Evolutionary conservation across 2,113 vertebrate species (phyloP).

Genomic region (Axis porcinus): DNA sequence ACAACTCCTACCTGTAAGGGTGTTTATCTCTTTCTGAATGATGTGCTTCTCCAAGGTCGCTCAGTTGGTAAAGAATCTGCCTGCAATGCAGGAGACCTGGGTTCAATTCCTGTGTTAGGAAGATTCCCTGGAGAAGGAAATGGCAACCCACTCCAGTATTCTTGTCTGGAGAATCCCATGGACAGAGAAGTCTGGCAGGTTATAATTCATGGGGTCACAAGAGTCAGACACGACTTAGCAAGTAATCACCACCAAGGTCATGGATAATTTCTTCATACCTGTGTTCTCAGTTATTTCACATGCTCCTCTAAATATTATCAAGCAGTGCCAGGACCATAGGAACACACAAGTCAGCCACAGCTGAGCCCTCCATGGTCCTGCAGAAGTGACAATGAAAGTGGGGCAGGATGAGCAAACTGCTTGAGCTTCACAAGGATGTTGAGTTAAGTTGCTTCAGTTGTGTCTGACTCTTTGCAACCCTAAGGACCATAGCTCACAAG

Average conservation of each 20-base stretch:
- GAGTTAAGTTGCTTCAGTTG: background rate
- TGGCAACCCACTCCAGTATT: background rate
- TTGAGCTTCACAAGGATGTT: background rate
- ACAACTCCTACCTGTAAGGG: background rate
- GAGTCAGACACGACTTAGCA: background rate
- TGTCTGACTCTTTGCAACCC: background rate
- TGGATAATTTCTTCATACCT: background rate
- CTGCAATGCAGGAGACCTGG: background rate
- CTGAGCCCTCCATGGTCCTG: background rate
- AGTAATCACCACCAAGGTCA: background rate
- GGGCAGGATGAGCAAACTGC: fast-evolving
- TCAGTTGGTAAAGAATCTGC: background rate
- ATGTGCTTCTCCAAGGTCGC: background rate
- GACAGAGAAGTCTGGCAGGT: background rate
- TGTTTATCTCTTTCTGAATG: background rate
- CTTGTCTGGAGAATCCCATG: background rate
- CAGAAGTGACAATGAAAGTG: fast-evolving
- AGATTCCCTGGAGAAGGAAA: background rate
- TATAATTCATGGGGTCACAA: background rate
- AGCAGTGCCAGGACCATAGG: background rate
- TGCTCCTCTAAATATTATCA: background rate
- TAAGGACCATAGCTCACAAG: background rate
- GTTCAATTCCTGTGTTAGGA: background rate
- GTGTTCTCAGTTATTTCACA: background rate
- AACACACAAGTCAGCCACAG: background rate